These are phyloP conservation scores for Aphelenchoides fujianensis DNA, from an alignment of 1,140 invertebrate genomes.

Conservation along the genomic window DNA sequence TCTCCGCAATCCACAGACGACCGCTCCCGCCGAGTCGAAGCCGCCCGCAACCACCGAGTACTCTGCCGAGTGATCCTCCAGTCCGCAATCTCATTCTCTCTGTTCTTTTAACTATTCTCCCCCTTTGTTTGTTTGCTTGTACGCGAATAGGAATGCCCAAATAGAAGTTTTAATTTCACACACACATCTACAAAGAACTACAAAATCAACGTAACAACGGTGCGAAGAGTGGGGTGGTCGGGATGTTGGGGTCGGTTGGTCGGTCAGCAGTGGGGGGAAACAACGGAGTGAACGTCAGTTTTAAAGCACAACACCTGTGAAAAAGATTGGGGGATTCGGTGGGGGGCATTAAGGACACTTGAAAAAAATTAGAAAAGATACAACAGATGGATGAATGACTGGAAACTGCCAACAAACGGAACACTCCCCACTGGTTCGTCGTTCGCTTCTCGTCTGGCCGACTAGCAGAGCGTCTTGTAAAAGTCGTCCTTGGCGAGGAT, in stretches of 20 bases:
- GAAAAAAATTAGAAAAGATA: not conserved
- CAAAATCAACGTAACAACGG: too few relatives aligned
- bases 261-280: not conserved
- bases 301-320: not conserved
- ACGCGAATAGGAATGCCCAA: not conserved
- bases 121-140: not conserved
- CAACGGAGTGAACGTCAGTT: not conserved
- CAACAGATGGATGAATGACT: too few relatives aligned
- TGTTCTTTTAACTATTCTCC: too few relatives aligned
- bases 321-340: not conserved
- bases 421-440: too few relatives aligned
- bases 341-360: not conserved
- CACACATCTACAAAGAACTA: conserved; percentile 10
- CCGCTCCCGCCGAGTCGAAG: too few relatives aligned
- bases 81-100: too few relatives aligned
- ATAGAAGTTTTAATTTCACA: conserved; percentile 7
- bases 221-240: too few relatives aligned
- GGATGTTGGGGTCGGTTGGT: too few relatives aligned
- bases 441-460: not conserved
- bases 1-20: not conserved
- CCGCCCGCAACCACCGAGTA: too few relatives aligned
- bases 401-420: too few relatives aligned
- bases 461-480: conserved; percentile 53
- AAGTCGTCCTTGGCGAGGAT: conserved; percentile 41
- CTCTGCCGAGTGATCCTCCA: too few relatives aligned